Percentiles rank a stretch among this genome's conserved stretches.
phyloP scores from a whole-genome alignment of 2,113 vertebrate genomes.

The Pachyramphus minor region DNA sequence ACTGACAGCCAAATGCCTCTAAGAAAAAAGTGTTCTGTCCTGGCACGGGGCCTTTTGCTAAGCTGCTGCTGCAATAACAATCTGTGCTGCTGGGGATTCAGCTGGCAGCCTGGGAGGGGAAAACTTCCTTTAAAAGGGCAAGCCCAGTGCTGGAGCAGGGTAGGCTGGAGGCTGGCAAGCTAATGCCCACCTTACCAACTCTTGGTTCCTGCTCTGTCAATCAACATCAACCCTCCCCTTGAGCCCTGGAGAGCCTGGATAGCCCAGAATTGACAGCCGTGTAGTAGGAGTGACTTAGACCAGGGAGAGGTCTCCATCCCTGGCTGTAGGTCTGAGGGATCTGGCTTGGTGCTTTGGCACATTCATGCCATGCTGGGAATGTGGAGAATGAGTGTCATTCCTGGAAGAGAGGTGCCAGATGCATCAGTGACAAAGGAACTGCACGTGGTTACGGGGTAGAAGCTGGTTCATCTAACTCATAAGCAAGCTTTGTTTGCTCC shows the following conservation, averaged over 20 bases:
- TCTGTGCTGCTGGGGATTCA: fast-evolving
- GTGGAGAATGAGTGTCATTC: fast-evolving
- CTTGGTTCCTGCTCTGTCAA: neutral
- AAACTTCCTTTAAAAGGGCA: neutral
- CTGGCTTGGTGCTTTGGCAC: neutral
- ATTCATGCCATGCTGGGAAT: neutral
- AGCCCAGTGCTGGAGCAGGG: neutral
- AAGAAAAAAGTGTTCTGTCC: neutral
- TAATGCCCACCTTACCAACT: neutral
- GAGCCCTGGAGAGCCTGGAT: neutral
- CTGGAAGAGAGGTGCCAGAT: neutral
- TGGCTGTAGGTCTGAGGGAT: neutral
- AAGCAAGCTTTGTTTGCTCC: neutral
- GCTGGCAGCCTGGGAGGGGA: neutral
- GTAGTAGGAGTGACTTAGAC: neutral
- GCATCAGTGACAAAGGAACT: neutral
- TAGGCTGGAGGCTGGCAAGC: neutral
- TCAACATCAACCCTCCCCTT: fast-evolving
- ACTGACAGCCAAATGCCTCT: neutral
- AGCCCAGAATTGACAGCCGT: neutral
- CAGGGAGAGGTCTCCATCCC: neutral
- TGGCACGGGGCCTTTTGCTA: neutral
- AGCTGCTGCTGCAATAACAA: neutral
- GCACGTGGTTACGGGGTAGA: neutral
- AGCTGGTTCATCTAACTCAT: neutral